Percentiles rank a stretch among this genome's conserved stretches.
phyloP scores from a whole-genome alignment of 1,140 invertebrate genomes.

The Bombus affinis region DNA sequence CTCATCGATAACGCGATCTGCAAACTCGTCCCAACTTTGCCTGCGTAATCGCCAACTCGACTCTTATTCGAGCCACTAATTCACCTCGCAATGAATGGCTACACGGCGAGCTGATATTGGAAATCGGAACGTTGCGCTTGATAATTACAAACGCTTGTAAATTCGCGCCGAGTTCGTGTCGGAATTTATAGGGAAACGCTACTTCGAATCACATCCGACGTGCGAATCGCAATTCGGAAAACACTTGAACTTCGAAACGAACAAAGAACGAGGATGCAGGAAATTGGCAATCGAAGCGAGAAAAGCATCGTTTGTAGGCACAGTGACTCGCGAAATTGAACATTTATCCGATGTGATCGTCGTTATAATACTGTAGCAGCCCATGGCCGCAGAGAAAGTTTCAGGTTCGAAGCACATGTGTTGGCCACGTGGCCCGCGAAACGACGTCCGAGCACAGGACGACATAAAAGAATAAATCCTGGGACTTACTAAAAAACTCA shows the following conservation, averaged over 20 bases:
- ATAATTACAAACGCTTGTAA: slow-evolving; percentile 7
- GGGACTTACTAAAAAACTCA: too few relatives aligned
- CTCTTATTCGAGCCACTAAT: slow-evolving; percentile 24
- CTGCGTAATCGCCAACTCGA: slow-evolving; percentile 18
- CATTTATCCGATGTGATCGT: too few relatives aligned
- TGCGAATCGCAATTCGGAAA: not conserved
- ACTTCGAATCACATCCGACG: not conserved
- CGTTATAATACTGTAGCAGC: too few relatives aligned
- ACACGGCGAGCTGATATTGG: slow-evolving; percentile 9
- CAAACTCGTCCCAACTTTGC: slow-evolving; percentile 24
- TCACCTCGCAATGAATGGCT: slow-evolving; percentile 22
- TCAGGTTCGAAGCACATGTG: too few relatives aligned
- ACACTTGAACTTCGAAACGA: not conserved
- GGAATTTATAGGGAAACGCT: not conserved
- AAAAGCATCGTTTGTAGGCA: not conserved
- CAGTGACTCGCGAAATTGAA: not conserved
- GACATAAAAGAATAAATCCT: too few relatives aligned
- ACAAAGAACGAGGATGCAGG: not conserved
- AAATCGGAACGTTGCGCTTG: not conserved
- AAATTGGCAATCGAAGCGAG: too few relatives aligned
- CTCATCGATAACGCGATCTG: slow-evolving; percentile 11
- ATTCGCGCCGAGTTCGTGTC: not conserved
- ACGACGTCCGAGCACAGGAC: too few relatives aligned
- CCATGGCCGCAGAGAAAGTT: too few relatives aligned
- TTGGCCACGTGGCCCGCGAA: too few relatives aligned